phyloP scores from a whole-genome alignment of 2,797 vertebrate genomes.

The Fringilla coelebs region DNA sequence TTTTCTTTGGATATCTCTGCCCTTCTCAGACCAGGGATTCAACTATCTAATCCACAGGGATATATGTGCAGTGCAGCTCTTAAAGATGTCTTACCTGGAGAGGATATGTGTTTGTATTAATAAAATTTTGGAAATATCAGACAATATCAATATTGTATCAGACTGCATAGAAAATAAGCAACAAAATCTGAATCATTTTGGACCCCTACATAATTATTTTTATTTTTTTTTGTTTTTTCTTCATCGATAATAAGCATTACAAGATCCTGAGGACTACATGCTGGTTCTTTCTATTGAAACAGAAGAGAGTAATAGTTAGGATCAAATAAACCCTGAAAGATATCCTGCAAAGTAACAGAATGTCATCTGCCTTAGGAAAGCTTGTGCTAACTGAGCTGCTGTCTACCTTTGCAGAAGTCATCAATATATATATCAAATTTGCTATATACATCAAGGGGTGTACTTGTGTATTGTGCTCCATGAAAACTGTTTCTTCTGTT shows the following conservation, averaged over 20 bases:
- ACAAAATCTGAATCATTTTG: neutral
- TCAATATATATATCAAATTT: neutral
- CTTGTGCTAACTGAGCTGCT: neutral
- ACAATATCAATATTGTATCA: neutral
- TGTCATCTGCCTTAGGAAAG: neutral
- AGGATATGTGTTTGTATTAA: neutral
- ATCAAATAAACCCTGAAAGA: neutral
- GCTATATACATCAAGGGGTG: neutral
- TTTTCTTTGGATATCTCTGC: neutral
- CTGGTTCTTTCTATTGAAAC: neutral
- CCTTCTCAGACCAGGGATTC: neutral
- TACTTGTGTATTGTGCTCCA: neutral
- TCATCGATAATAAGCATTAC: neutral
- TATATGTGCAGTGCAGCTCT: neutral
- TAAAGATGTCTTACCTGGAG: neutral
- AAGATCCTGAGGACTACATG: neutral
- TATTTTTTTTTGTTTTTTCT: neutral
- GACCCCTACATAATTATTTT: neutral
- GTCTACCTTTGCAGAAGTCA: neutral
- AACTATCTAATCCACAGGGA: neutral
- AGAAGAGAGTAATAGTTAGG: neutral
- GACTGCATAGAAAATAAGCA: neutral
- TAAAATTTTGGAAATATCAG: neutral
- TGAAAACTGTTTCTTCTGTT: neutral
- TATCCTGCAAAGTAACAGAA: neutral